These are phyloP conservation scores for Vanessa cardui DNA, from an alignment of 2,888 invertebrate species.

Conservation along the genomic window DNA sequence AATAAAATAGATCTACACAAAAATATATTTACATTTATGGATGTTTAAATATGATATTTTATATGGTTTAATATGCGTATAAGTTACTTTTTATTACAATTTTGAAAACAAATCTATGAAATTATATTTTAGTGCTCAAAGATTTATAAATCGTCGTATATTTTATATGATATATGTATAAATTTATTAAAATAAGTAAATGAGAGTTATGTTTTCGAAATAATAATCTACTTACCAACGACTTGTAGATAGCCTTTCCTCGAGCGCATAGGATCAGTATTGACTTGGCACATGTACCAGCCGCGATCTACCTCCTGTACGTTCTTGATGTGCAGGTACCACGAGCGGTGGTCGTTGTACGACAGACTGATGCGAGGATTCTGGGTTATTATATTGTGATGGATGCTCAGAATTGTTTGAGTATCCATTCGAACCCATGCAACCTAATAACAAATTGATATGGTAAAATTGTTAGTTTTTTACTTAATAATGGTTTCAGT, in stretches of 20 bases:
- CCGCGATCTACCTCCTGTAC: constrained; percentile 94
- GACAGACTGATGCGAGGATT: constrained; percentile 93
- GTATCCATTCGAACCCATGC: constrained; percentile 97
- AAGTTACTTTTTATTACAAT: no score
- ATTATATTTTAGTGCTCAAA: no score
- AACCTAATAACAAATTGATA: constrained; percentile 82
- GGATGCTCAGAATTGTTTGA: constrained; percentile 95
- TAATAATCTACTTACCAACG: constrained; percentile 87
- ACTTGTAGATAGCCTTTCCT: constrained; percentile 95
- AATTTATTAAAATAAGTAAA: background rate
- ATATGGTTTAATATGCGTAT: no score
- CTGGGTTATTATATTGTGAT: constrained; percentile 95
- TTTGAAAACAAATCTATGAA: no score
- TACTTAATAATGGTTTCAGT: no score
- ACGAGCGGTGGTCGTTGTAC: constrained; percentile 94
- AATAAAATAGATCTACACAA: background rate
- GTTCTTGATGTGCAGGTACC: constrained; percentile 94
- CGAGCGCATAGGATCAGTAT: constrained; percentile 96
- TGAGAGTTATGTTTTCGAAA: no score
- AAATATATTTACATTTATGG: background rate
- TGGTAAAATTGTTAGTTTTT: background rate
- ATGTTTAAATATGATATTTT: no score
- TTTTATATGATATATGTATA: no score
- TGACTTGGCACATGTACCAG: constrained; percentile 96
- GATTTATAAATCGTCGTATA: no score